Evolutionary conservation across 2,797 vertebrate species (phyloP), one percentile per base, ranked within the genome.

Genomic region (Schizopygopsis malacanthus): DNA sequence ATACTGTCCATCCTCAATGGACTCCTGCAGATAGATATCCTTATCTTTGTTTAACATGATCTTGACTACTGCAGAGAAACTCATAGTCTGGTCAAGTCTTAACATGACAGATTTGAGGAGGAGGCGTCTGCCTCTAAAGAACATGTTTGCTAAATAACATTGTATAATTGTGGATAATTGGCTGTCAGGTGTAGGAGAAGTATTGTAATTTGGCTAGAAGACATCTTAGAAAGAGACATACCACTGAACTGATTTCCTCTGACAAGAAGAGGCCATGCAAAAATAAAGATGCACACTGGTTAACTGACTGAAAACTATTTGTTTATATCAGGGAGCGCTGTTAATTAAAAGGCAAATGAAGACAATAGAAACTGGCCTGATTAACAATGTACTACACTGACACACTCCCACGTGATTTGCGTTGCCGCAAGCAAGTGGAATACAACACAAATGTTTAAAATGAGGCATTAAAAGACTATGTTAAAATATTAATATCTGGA

Each of bases 311-410:
- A 85, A 33, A 56, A 71, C 76, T 25, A 59, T 71, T 70, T 79
- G 83, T 85, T 85, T 71, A 71, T 71, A 71, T 72, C 37, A 56
- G 28, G 12, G 65, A 61, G 39, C 9, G 52, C 76, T 50, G 65
- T 25, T 85, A 79, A 85, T 85, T 79, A 79, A 71, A 71, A 61
- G 52, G n/a, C 67, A 85, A 79, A 79, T 79, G 13, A 79, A 85
- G 76, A 85, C 65, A 79, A 61, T 20, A 79, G 83, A 43, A n/a
- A 85, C 25, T 85, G 41, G 67, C 52, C 83, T 79, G 65, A 71
- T 85, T 79, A 85, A 79, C 52, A 61, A 79, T 61, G 22, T 22
- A 79, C 54, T n/a, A 33, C 76, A 61, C n/a, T 37, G 83, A 61
- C 83, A 85, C 43, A 54, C 72, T 69, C 73, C 82, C 25, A 79